These are phyloP conservation scores for Melanostoma scalare DNA, from an alignment of 2,888 invertebrate species.

Conservation along the genomic window DNA sequence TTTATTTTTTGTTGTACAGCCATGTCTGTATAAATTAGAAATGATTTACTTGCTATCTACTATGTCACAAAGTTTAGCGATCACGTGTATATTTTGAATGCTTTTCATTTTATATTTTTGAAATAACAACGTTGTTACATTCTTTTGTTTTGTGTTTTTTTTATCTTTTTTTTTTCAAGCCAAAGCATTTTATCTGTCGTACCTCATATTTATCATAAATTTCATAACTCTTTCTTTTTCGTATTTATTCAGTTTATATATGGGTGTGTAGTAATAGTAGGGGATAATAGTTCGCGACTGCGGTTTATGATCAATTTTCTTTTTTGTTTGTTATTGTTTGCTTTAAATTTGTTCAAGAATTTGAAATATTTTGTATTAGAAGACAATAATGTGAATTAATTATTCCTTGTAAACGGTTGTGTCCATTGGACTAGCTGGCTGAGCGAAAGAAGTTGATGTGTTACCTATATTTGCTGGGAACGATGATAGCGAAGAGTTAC, in stretches of 20 bases:
- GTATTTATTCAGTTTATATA: conserved; percentile 46
- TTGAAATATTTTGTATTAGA: conserved; percentile 60
- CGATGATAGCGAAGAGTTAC: conserved; percentile 79
- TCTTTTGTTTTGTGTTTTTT: conserved; percentile 25
- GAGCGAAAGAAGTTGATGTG: conserved; percentile 81
- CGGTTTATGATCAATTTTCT: conserved; percentile 52
- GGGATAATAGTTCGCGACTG: conserved; percentile 64
- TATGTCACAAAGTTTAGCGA: conserved; percentile 72
- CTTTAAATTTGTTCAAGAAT: conserved; percentile 44
- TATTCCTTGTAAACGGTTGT: conserved; percentile 86
- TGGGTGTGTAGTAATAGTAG: conserved; percentile 61
- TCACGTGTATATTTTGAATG: conserved; percentile 68
- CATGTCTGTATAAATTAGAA: conserved; percentile 72
- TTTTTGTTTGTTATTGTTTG: conserved; percentile 23
- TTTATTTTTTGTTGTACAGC: conserved; percentile 57
- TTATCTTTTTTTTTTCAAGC: conserved; percentile 48
- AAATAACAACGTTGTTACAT: conserved; percentile 64
- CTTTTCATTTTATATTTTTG: conserved; percentile 46
- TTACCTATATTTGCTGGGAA: conserved; percentile 79
- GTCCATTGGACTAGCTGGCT: conserved; percentile 90
- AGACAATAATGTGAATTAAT: conserved; percentile 57
- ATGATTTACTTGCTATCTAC: conserved; percentile 73
- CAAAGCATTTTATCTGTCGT: conserved; percentile 50
- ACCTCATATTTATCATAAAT: conserved; percentile 19
- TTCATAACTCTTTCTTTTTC: conserved; percentile 26